phyloP scores from a whole-genome alignment of 2,113 vertebrate genomes.

The Rhegmatorhina hoffmannsi region DNA sequence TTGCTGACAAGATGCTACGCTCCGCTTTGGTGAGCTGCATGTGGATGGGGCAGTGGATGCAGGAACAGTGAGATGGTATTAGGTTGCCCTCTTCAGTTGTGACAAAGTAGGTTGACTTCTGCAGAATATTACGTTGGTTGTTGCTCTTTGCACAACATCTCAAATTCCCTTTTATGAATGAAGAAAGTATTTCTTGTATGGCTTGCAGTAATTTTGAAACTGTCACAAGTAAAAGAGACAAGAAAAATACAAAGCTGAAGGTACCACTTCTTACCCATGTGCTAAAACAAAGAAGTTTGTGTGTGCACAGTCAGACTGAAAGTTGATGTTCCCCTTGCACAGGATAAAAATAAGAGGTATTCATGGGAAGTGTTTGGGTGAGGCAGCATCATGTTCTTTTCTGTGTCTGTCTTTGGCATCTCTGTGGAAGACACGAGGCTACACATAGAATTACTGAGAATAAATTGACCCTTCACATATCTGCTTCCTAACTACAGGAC shows the following conservation, averaged over 20 bases:
- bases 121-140: background rate
- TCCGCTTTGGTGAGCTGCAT: background rate
- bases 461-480: background rate
- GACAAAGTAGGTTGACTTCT: background rate
- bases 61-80: background rate
- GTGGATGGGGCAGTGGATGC: accelerated
- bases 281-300: background rate
- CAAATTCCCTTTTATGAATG: background rate
- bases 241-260: background rate
- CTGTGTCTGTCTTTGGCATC: background rate
- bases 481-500: background rate
- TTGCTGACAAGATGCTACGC: background rate
- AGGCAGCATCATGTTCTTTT: background rate
- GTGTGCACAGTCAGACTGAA: background rate
- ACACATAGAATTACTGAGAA: background rate
- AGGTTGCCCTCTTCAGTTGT: constrained; percentile 66
- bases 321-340: background rate
- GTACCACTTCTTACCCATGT: accelerated
- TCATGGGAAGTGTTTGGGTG: background rate
- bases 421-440: background rate
- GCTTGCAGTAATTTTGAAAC: background rate
- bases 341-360: background rate
- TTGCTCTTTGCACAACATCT: background rate
- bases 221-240: background rate
- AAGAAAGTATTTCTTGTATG: background rate